Base-by-base conservation (phyloP, 1,140 invertebrate species). In the Apocrypta bakeri region DNA sequence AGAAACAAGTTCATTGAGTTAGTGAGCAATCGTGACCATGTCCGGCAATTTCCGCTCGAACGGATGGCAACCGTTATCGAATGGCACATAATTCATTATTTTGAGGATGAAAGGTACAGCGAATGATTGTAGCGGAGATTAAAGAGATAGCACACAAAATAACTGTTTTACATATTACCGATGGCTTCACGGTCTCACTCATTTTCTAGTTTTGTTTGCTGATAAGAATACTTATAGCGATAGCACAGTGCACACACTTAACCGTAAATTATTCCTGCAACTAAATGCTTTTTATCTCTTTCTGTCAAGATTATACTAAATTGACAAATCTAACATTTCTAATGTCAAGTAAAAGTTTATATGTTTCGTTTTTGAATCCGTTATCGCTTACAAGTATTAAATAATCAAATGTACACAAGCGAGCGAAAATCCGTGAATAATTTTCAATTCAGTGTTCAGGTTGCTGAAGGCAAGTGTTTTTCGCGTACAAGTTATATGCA, bases 41-140 rank as follows among this genome's bases (percentile, higher is more conserved):
- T 79, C 66, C 76, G 76, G 76, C 48, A 79, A 79, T 79, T 61
- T 69, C 33, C 24, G 64, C 17, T 78, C 25, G 61, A 31, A 31
- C n/a, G 40, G 66, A 77, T 61, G 21, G 33, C n/a, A 40, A 42
- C 9, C 37, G 33, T 56, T 21, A 7, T n/a, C 29, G 17, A 76
- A 17, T 1, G 21, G 7, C 48, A 21, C 29, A 37, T 76, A 76
- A 76, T 76, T 76, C 27, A 31, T 63, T 64, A 64, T 76, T 76
- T 1, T n/a, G 21, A 17, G 21, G 21, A 21, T 56, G 48, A 56
- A 56, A 56, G 48, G 48, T 17, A 17, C 14, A 56, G 14, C 17
- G 48, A 56, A 17, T n/a, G 48, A 1, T 7, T 56, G 17, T 56
- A 17, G 21, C 9, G 42, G 42, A 17, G 42, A 48, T 48, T 48